Base-by-base conservation (phyloP, 2,888 invertebrate species). In the Zootermopsis nevadensis region DNA sequence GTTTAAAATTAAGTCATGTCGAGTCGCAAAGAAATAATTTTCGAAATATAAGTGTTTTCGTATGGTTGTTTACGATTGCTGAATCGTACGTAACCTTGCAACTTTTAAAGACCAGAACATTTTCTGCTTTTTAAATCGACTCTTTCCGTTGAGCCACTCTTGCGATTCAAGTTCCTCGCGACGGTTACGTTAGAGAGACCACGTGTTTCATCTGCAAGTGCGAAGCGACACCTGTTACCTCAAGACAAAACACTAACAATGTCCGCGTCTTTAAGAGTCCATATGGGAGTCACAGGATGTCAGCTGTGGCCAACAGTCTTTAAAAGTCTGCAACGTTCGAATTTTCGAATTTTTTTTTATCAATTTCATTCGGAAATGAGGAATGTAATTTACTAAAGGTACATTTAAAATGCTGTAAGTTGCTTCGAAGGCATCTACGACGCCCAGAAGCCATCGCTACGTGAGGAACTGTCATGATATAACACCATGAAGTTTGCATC, bases 171-270 rank as follows among this genome's bases (percentile, higher is more conserved):
- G 31, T 31, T 33, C 69, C 2, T 19, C 15, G 30, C 33, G 69
- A 33, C 69, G 69, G 69, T 69, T 69, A 69, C 27, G 33, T 69
- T 31, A 27, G 69, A 69, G 69, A 22, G 2, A 31, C 19, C 69
- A 69, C 69, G 69, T 69, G 69, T 22, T 69, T 69, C 69, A 69
- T 69, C 69, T 69, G 69, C 31, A 69, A 69, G 69, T 69, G 69
- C 69, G 31, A 69, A 69, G 31, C 10, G 69, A 12, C 69, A 69
- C 69, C 69, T 69, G 69, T 69, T 69, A 31, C 67, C 4, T n/a
- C 30, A n/a, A 55, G 42, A 55, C 55, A 55, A 55, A n/a, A 55
- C 55, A n/a, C 24, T 55, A 55, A 6, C 55, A 19, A 1, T 55
- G 22, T 55, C 55, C 6, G 15, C n/a, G 60, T 27, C 60, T 60